Base-by-base conservation (phyloP, 1,140 invertebrate species). In the Drosophila leontia region DNA sequence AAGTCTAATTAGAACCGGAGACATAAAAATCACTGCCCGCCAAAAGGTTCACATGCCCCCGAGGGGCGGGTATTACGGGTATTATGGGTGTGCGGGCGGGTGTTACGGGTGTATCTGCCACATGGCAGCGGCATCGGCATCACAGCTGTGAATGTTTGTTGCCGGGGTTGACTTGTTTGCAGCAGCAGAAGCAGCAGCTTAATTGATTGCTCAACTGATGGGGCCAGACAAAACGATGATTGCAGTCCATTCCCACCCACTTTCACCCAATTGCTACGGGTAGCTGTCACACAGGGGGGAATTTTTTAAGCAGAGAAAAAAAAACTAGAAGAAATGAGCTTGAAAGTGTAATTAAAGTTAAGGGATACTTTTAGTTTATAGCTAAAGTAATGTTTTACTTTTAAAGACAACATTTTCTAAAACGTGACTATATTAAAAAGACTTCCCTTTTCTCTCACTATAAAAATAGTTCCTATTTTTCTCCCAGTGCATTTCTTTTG, bases 1-100 rank as follows among this genome's bases (percentile, higher is more conserved):
- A 80, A 69, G 83, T 90, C 74, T 85, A 90, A 90, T 90, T 90
- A 90, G 85, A 90, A 90, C 85, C 85, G 85, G 85, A 90, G 85
- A 90, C 85, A 90, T 85, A 90, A 81, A 88, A 90, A 83, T 86
- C 80, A 65, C 76, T 57, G 63, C 59, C 47, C 47, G 44, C 23
- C 65, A 69, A 68, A 69, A 68, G 65, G 65, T 69, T 68, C 35
- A 65, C 37, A 51, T 9, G 42, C 37, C 64, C 64, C 13, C 4
- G 34, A 23, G 47, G 19, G 48, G 48, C 29, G 65, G 44, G 44
- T 15, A 17, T 15, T n/a, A 13, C 12, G 41, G 48, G 45, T 47
- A 37, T 65, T 35, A 62, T 32, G 64, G 57, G 48, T 37, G 34
- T 35, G 34, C 51, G 37, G 35, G 39, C 47, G 41, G 41, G 50